Base-by-base conservation (phyloP, 2,113 vertebrate species). In the Mus pahari region DNA sequence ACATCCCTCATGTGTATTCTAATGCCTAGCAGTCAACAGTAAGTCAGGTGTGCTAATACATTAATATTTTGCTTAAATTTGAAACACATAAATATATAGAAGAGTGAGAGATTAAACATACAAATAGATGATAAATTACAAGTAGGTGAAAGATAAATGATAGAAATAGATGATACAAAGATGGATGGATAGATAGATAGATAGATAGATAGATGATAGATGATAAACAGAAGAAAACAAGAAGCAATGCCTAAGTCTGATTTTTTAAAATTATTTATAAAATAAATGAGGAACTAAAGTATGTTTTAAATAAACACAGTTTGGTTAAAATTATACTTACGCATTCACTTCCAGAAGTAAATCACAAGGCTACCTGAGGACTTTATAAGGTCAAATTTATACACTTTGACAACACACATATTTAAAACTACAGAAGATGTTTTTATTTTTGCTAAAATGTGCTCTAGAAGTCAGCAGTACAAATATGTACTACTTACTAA, bases 401-500 rank as follows among this genome's bases (percentile, higher is more conserved):
- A 2, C 0, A 20, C 24, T 79, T 19, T 89, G 5, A 91, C 74
- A 39, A 53, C 16, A 62, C 13, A 79, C 0, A 42, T 26, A 78
- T 19, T 33, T 64, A 70, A 60, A 95, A 82, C 36, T 95, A 11
- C 10, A 81, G 36, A 96, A 31, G 5, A 19, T 66, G 20, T 64
- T 83, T 70, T 95, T 75, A 17, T 62, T 83, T 70, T 96, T 89
- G 2, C 36, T 50, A 77, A 53, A 68, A 2, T 0, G 3, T 74
- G 26, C 1, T 81, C 13, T 60, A 74, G 19, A 10, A 89, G 12
- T 60, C 42, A 75, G 12, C 70, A 73, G 75, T n/a, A 64, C 4
- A 75, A 89, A 66, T 75, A 64, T 79, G 42, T 36, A 42, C 28
- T 71, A 14, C 33, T 95, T 95, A 78, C 86, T 93, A 83, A 84